Base-by-base conservation (phyloP, 2,797 vertebrate genomes). In the Capromys pilorides region DNA sequence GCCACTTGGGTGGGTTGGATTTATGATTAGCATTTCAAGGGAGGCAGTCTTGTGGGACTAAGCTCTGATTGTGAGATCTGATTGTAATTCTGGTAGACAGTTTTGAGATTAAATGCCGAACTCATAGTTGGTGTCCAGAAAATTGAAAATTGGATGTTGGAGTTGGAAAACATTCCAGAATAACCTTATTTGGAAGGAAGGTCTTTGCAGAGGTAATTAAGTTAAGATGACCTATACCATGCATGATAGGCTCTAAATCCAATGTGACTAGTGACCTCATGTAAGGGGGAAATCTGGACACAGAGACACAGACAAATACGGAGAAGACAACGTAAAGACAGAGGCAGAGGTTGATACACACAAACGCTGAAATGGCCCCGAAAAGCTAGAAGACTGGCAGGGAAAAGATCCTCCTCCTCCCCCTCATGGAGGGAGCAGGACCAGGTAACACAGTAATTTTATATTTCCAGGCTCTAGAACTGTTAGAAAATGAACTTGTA, bases 71-170 rank as follows among this genome's bases (percentile, higher is more conserved):
- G 54, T 57, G 22, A 75, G 62, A 82, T 78, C 61, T 69, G 75
- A 92, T 26, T 73, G 7, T 64, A 73, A 66, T 21, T 54, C 24
- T 41, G 41, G 24, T 75, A 75, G 71, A 61, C 6, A 11, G 61
- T 90, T 36, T 82, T 67, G 77, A 62, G 86, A 90, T 22, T 90
- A 31, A 78, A 92, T 57, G 16, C 1, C 62, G 31, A 91, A 78
- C 24, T 86, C 36, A 10, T n/a, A 69, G 73, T 21, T 92, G 89
- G 62, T 96, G 16, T 87, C 62, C 69, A 87, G 14, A 95, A 73
- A 88, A 93, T 22, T 80, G 49, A 73, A 41, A 84, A 89, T 2
- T 71, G 45, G 41, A 31, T 66, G n/a, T 22, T 62, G 51, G 71
- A 69, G 57, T 8, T 71, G 59, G 36, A 92, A 92, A 77, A 83